phyloP scores from a whole-genome alignment of 2,797 vertebrate species.

The Rhodeus uyekii region DNA sequence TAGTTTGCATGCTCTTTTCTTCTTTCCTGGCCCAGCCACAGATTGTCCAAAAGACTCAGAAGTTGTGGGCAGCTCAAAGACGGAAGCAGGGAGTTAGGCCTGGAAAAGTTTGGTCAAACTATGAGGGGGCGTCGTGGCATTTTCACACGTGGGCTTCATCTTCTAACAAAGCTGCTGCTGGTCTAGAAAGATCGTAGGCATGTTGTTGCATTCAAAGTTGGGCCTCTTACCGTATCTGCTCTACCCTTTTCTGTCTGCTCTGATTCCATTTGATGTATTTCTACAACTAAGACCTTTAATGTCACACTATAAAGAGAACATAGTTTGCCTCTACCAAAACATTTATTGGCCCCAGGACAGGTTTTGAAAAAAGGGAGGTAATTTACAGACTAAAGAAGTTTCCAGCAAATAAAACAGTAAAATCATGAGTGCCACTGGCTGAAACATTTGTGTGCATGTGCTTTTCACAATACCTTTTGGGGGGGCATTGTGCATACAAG shows the following conservation, averaged over 20 bases:
- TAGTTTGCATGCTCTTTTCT: conserved; percentile 49
- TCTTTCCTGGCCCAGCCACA: conserved; percentile 48
- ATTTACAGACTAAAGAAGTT: conserved; percentile 53
- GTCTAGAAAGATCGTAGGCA: conserved; percentile 34
- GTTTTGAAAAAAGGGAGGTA: conserved; percentile 51
- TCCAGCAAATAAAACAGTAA: conserved; percentile 19
- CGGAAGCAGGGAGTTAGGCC: conserved; percentile 52
- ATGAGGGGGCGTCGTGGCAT: conserved; percentile 56
- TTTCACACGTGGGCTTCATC: conserved; percentile 48
- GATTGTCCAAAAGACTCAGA: conserved; percentile 46
- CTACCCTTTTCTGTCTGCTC: not conserved
- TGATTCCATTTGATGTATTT: not conserved
- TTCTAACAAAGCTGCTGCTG: conserved; percentile 40
- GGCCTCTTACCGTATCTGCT: not conserved
- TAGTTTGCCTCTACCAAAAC: conserved; percentile 61
- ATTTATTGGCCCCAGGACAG: conserved; percentile 63
- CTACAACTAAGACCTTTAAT: conserved; percentile 56
- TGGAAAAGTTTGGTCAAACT: conserved; percentile 61
- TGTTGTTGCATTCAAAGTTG: not conserved
- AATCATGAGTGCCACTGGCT: conserved; percentile 59
- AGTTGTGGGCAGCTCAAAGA: conserved; percentile 44
- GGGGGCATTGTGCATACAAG: conserved; percentile 65
- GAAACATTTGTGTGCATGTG: conserved; percentile 60
- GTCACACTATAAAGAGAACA: conserved; percentile 59
- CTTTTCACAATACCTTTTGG: conserved; percentile 73